Evolutionary conservation across 2,888 invertebrate genomes (phyloP).

Genomic region (Leptopterna dolabrata): DNA sequence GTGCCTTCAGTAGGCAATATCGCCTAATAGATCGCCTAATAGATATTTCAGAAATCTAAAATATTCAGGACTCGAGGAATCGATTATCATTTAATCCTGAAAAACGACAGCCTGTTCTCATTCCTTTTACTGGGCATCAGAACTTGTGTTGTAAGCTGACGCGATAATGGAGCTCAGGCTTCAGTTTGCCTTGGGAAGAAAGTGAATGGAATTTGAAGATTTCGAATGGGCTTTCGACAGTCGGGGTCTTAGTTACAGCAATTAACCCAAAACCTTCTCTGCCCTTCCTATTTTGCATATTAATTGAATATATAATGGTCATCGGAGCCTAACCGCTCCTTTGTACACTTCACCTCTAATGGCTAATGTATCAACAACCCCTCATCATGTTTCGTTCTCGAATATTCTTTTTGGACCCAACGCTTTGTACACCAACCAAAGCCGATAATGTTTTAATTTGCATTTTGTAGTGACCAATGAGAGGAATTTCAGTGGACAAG

Average conservation of each 20-base stretch:
- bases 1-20: too few species aligned
- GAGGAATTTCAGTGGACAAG: not conserved
- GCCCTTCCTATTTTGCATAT: slow-evolving; percentile 41
- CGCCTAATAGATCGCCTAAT: too few species aligned
- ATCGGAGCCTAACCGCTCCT: not conserved
- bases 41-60: too few species aligned
- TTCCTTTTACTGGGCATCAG: too few species aligned
- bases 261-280: slow-evolving; percentile 36
- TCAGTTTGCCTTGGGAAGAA: not conserved
- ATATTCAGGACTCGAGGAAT: too few species aligned
- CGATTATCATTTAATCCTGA: too few species aligned
- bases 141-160: not conserved
- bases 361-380: not conserved
- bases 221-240: not conserved
- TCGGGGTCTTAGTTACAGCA: slow-evolving; percentile 10
- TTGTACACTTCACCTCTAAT: slow-evolving; percentile 18
- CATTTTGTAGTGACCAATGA: not conserved
- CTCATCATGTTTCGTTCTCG: not conserved
- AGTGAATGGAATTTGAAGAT: not conserved
- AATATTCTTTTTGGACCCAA: not conserved
- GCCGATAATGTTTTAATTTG: not conserved
- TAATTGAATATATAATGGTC: slow-evolving; percentile 49
- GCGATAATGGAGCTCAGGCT: not conserved
- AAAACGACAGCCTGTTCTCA: too few species aligned
- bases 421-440: too few species aligned